These are phyloP conservation scores for Pilophorus perplexus DNA, from an alignment of 2,888 invertebrate genomes.

Conservation along the genomic window DNA sequence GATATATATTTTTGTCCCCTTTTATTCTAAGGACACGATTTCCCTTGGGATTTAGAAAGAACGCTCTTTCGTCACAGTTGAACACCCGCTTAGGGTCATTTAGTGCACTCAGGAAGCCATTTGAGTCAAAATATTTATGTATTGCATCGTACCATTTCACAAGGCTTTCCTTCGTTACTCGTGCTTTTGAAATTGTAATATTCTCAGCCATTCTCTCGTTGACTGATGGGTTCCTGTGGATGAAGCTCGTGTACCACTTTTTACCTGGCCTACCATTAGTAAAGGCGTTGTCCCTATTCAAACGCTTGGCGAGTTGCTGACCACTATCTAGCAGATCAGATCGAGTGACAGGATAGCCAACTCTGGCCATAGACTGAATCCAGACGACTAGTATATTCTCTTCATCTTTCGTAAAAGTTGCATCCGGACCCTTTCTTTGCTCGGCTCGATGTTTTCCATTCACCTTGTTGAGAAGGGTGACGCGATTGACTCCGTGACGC, in stretches of 20 bases:
- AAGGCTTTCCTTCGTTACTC: constrained; percentile 42
- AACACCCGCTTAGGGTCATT: constrained; percentile 45
- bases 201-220: constrained; percentile 42
- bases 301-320: constrained; percentile 39
- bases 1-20: constrained; percentile 50
- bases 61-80: constrained; percentile 47
- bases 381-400: constrained; percentile 38
- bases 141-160: constrained; percentile 37
- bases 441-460: neutral
- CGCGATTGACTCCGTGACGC: constrained; percentile 20
- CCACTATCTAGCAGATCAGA: constrained; percentile 45
- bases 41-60: constrained; percentile 47
- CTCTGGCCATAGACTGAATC: constrained; percentile 26
- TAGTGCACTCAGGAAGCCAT: constrained; percentile 33
- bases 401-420: constrained; percentile 36
- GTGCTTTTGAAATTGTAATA: constrained; percentile 42
- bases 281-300: constrained; percentile 44
- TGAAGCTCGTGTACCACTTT: constrained; percentile 44
- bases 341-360: constrained; percentile 42
- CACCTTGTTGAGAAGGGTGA: constrained; percentile 19
- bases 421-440: constrained; percentile 30
- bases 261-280: constrained; percentile 45
- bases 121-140: constrained; percentile 39
- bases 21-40: constrained; percentile 44
- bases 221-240: constrained; percentile 44